These are phyloP conservation scores for Tichodroma muraria DNA, from an alignment of 2,113 vertebrate genomes.

Conservation along the genomic window DNA sequence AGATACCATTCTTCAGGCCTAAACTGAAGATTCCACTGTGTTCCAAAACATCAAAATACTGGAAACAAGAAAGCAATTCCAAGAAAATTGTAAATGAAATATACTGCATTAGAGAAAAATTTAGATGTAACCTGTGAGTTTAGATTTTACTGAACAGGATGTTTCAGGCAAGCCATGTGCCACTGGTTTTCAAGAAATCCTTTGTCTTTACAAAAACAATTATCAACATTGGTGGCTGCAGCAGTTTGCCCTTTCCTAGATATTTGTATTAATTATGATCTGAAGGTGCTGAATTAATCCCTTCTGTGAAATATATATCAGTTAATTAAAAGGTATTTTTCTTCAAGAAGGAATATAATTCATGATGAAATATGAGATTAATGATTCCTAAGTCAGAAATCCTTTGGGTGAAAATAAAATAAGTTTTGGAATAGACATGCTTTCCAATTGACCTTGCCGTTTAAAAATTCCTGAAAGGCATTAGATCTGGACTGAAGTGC, in stretches of 20 bases:
- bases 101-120: not conserved
- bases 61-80: not conserved
- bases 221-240: not conserved
- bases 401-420: not conserved
- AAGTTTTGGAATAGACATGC: not conserved
- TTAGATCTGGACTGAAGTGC: not conserved
- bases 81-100: not conserved
- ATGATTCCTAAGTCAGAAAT: not conserved
- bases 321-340: conserved; percentile 5
- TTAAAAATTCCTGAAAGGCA: not conserved
- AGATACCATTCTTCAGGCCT: not conserved
- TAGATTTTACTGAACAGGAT: not conserved
- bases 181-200: not conserved
- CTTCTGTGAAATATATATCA: not conserved
- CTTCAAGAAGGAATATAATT: not conserved
- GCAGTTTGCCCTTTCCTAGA: not conserved
- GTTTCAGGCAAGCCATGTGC: not conserved
- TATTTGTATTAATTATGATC: not conserved
- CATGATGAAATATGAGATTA: not conserved
- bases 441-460: not conserved
- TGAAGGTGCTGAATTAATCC: not conserved
- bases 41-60: not conserved
- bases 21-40: not conserved
- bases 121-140: not conserved
- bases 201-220: not conserved